These are phyloP conservation scores for Tipula lateralis DNA, from an alignment of 2,888 invertebrate species.

Conservation along the genomic window DNA sequence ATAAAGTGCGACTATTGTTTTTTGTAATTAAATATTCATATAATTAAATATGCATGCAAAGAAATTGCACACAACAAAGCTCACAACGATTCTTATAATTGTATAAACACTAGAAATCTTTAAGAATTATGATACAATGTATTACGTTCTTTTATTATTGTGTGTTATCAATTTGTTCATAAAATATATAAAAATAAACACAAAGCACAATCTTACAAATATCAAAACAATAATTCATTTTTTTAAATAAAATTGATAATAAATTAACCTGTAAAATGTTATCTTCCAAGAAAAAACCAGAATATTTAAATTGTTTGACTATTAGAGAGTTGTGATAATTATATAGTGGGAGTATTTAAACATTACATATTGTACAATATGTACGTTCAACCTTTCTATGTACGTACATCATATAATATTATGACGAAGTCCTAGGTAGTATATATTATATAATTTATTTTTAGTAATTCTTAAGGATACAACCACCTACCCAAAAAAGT, in stretches of 20 bases:
- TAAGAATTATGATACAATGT: background rate
- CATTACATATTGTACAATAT: background rate
- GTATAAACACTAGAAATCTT: background rate
- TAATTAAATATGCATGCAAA: background rate
- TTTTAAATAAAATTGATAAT: background rate
- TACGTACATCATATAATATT: background rate
- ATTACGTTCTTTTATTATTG: conserved; percentile 3
- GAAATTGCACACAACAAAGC: too few relatives aligned
- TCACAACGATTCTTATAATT: background rate
- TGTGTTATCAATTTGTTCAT: background rate
- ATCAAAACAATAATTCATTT: background rate
- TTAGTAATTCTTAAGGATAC: background rate
- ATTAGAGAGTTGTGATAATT: background rate
- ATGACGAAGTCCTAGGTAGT: background rate
- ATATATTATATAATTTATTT: background rate
- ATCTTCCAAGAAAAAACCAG: too few relatives aligned
- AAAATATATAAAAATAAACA: background rate
- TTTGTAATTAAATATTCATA: background rate
- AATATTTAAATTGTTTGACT: background rate
- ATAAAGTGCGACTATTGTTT: background rate
- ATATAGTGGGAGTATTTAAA: background rate
- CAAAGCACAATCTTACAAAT: background rate
- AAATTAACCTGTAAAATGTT: background rate
- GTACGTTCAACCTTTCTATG: background rate
- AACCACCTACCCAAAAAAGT: background rate